Percentiles rank a stretch among this genome's conserved stretches.
These are phyloP conservation scores for Mus spretus DNA, from an alignment of 2,797 vertebrate genomes.

Conservation along the genomic window DNA sequence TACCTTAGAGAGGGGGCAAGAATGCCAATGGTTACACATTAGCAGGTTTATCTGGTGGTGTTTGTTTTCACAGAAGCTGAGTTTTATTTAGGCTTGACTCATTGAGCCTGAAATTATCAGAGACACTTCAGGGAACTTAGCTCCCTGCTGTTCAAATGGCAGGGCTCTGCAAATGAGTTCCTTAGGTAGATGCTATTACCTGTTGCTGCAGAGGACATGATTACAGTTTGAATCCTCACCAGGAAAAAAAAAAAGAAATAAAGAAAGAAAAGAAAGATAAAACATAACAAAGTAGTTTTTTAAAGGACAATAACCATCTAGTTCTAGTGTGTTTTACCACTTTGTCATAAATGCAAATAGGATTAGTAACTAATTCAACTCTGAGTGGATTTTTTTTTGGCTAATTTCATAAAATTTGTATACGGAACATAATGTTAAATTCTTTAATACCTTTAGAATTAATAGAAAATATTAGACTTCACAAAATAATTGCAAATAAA, in stretches of 20 bases:
- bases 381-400: background rate
- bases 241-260: background rate
- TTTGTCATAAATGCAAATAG: background rate
- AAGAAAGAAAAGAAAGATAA: background rate
- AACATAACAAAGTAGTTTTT: background rate
- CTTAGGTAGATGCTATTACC: slow-evolving; percentile 71
- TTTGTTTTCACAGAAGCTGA: slow-evolving; percentile 87
- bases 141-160: slow-evolving; percentile 85
- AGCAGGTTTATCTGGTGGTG: slow-evolving; percentile 84
- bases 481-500: slow-evolving; percentile 1
- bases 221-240: slow-evolving; percentile 40
- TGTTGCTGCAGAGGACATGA: slow-evolving; percentile 28
- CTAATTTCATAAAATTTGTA: background rate
- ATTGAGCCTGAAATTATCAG: slow-evolving; percentile 86
- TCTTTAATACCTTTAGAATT: background rate
- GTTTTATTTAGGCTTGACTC: slow-evolving; percentile 89
- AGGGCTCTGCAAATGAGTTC: slow-evolving; percentile 84
- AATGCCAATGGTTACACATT: slow-evolving; percentile 82
- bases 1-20: background rate
- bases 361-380: background rate
- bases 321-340: background rate
- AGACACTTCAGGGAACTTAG: slow-evolving; percentile 84
- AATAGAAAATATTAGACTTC: background rate
- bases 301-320: background rate
- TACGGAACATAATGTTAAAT: background rate